These are phyloP conservation scores for Eolophus roseicapilla DNA, from an alignment of 2,113 vertebrate species.

Conservation along the genomic window DNA sequence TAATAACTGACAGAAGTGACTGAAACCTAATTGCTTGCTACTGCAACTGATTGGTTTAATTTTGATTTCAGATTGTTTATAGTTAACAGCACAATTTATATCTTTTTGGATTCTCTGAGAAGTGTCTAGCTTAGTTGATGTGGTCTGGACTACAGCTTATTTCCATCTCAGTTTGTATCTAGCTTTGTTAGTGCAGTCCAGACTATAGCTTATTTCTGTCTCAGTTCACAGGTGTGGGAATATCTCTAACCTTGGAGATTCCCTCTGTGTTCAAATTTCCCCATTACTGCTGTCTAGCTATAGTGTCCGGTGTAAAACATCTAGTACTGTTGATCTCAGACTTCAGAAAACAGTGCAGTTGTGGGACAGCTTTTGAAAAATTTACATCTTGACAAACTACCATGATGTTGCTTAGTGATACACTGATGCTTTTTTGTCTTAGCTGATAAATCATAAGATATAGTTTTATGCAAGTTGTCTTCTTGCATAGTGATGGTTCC, in stretches of 20 bases:
- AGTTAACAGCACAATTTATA: background rate
- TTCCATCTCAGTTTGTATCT: background rate
- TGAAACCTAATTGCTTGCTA: background rate
- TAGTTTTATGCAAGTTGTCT: background rate
- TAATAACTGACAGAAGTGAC: background rate
- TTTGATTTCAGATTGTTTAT: background rate
- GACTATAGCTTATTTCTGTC: background rate
- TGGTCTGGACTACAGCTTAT: background rate
- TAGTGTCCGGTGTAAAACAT: background rate
- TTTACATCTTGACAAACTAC: background rate
- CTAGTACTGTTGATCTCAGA: background rate
- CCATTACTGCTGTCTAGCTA: background rate
- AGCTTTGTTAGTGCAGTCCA: background rate
- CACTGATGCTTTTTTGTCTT: background rate
- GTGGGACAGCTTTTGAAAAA: background rate
- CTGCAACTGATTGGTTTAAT: background rate
- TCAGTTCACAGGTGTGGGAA: background rate
- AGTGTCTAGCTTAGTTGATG: background rate
- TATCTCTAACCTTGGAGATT: background rate
- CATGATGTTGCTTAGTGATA: background rate
- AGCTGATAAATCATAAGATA: background rate
- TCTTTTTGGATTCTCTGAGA: background rate
- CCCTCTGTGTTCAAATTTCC: background rate
- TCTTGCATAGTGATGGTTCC: slow-evolving; percentile 83
- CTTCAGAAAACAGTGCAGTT: background rate